Percentiles rank a stretch among this genome's conserved stretches.
Evolutionary conservation across 2,888 invertebrate genomes (phyloP).

Genomic region (Eustalomyia histrio): DNA sequence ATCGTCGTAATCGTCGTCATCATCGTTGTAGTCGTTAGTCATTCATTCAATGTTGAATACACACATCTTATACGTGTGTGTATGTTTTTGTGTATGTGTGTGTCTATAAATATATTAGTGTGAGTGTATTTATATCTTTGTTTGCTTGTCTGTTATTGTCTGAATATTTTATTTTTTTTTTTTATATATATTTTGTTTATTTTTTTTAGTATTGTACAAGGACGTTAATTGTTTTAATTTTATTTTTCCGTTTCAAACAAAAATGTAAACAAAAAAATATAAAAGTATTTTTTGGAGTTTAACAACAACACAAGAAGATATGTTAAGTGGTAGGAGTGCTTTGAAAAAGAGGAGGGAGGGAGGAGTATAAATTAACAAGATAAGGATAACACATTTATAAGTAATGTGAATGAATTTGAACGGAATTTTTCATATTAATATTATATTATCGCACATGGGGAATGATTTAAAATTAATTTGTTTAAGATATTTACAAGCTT

Average conservation of each 20-base stretch:
- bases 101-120: background rate
- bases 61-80: conserved; percentile 18
- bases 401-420: background rate
- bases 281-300: conserved; percentile 24
- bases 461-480: too few species aligned
- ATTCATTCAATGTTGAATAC: conserved; percentile 43
- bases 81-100: background rate
- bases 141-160: conserved; percentile 52
- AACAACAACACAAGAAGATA: conserved; percentile 19
- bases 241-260: conserved; percentile 53
- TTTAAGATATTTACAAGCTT: too few species aligned
- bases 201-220: conserved; percentile 53
- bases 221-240: conserved; percentile 65
- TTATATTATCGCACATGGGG: too few species aligned
- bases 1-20: conserved; percentile 3
- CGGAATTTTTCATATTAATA: background rate
- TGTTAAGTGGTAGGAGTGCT: conserved; percentile 2
- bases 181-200: conserved; percentile 29
- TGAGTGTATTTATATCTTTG: conserved; percentile 37
- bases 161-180: conserved; percentile 57
- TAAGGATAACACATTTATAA: background rate
- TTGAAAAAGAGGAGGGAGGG: background rate
- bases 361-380: conserved; percentile 2
- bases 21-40: conserved; percentile 43
- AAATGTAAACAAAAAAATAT: conserved; percentile 42